Evolutionary conservation across 2,888 invertebrate species (phyloP).

Genomic region (Germaria angustata): DNA sequence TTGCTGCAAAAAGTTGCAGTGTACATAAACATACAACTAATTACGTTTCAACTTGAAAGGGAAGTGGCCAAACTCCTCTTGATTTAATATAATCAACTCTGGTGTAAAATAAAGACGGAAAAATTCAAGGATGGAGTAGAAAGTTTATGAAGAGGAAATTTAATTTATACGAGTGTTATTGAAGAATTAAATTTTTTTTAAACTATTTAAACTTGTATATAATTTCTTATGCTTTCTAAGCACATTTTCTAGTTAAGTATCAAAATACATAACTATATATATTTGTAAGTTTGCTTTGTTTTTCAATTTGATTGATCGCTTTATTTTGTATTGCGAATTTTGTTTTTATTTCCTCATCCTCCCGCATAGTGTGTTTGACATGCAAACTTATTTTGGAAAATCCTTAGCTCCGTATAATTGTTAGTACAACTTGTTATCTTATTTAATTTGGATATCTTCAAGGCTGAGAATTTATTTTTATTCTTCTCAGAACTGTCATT

Average conservation of each 20-base stretch:
- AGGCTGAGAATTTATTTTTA: conserved; percentile 3
- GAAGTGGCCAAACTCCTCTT: conserved; percentile 13
- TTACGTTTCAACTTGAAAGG: conserved; percentile 20
- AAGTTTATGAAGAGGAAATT: neutral
- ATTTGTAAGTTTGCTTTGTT: conserved; percentile 2
- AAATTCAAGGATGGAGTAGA: neutral
- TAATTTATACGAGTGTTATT: neutral
- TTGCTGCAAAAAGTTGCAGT: neutral
- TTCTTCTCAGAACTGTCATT: conserved; percentile 38
- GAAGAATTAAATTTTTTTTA: too few species aligned
- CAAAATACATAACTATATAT: neutral
- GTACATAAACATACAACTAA: conserved; percentile 35
- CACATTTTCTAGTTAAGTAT: neutral
- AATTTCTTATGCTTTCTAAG: neutral
- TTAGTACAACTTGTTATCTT: neutral
- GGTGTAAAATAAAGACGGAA: neutral
- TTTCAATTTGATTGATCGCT: conserved; percentile 61
- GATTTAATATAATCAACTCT: conserved; percentile 39
- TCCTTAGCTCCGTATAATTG: neutral
- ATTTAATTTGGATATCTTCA: neutral
- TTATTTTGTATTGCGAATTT: conserved; percentile 51
- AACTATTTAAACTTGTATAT: neutral
- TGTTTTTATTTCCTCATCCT: neutral
- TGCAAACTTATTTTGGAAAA: conserved; percentile 22
- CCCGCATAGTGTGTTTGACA: conserved; percentile 16